These are phyloP conservation scores for Hirudinaria manillensis DNA, from an alignment of 2,888 invertebrate genomes.

Conservation along the genomic window DNA sequence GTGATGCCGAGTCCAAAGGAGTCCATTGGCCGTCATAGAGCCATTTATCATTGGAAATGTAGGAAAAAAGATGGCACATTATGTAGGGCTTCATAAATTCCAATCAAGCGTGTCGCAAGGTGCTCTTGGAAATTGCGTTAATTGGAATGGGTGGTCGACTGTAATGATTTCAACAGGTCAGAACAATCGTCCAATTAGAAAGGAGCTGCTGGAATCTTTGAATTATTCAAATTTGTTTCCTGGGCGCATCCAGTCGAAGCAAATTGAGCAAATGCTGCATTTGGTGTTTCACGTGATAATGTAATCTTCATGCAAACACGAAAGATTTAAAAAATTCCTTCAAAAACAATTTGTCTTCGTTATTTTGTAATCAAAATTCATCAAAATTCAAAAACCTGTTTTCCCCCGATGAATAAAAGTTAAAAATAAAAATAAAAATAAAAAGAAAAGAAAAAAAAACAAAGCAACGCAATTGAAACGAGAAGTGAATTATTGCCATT, in stretches of 20 bases:
- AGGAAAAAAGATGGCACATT: not conserved
- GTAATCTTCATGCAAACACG: no score
- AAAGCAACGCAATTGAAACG: no score
- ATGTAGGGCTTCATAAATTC: not conserved
- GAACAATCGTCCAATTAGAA: slow-evolving; percentile 17
- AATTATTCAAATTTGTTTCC: slow-evolving; percentile 1
- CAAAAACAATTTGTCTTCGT: no score
- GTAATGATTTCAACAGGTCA: not conserved
- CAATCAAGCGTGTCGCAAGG: slow-evolving; percentile 7
- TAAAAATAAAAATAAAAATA: no score
- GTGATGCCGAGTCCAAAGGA: not conserved
- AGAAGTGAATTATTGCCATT: no score
- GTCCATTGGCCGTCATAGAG: not conserved
- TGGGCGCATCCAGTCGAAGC: no score
- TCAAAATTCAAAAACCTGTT: no score
- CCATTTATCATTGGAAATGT: no score
- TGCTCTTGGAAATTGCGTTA: slow-evolving; percentile 4
- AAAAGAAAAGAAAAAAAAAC: no score
- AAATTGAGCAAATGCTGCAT: slow-evolving; percentile 10
- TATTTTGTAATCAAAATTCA: no score
- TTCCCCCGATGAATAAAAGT: no score
- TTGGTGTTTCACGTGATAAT: not conserved
- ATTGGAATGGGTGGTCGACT: slow-evolving; percentile 2
- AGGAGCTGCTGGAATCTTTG: not conserved
- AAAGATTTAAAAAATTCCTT: no score